Evolutionary conservation across 2,113 vertebrate species (phyloP).

Genomic region (Microcebus griseorufus): DNA sequence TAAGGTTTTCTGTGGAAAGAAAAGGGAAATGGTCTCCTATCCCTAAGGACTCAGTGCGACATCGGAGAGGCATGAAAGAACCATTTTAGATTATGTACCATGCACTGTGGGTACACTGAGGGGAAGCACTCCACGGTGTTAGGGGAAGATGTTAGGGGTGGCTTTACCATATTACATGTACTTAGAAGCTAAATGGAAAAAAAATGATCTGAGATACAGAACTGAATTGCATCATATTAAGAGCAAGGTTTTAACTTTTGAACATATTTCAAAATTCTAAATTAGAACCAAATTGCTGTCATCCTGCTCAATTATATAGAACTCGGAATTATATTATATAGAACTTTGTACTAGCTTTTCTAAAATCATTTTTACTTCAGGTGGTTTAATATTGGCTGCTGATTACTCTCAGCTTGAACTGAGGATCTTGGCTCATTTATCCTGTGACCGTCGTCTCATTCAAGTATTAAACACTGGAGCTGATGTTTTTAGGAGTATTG

Average conservation of each 20-base stretch:
- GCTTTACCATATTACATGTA: not conserved
- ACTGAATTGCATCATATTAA: not conserved
- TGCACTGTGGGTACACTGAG: not conserved
- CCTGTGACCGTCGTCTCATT: constrained; percentile 89
- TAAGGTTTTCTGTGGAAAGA: not conserved
- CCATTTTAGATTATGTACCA: not conserved
- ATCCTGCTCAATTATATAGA: not conserved
- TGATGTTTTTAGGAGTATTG: constrained; percentile 96
- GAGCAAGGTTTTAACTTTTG: constrained; percentile 28
- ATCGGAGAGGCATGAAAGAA: not conserved
- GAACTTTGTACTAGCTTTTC: not conserved
- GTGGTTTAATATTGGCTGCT: constrained; percentile 94
- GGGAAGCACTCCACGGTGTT: not conserved
- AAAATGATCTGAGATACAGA: not conserved
- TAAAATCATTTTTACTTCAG: constrained; percentile 78
- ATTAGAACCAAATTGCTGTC: constrained; percentile 24
- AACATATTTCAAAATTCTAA: not conserved
- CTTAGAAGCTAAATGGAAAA: not conserved
- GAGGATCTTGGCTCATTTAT: constrained; percentile 96
- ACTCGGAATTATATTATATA: not conserved
- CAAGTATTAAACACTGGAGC: constrained; percentile 91
- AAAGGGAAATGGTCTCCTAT: not conserved
- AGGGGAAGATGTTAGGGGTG: not conserved
- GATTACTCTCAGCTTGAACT: constrained; percentile 98
- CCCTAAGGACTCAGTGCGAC: not conserved